Evolutionary conservation across 2,113 vertebrate species (phyloP).

Genomic region (Pseudorhombus dupliciocellatus): DNA sequence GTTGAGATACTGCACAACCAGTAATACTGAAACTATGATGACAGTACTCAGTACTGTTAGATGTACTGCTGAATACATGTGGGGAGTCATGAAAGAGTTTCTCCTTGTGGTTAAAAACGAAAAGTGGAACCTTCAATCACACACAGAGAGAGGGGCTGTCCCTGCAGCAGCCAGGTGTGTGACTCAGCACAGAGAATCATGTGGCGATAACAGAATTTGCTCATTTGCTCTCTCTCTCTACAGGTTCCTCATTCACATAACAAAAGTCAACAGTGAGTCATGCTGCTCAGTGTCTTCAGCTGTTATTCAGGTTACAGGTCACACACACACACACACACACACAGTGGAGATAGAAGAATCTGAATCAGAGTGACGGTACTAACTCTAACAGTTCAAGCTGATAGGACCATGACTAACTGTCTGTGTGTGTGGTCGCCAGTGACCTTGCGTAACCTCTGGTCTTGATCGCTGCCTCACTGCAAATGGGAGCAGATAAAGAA

Average conservation of each 20-base stretch:
- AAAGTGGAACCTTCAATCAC: conserved; percentile 8
- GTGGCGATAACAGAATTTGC: conserved; percentile 20
- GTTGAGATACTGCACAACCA: too few relatives aligned
- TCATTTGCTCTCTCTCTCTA: conserved; percentile 3
- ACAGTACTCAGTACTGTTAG: too few relatives aligned
- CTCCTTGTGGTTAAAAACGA: conserved; percentile 15
- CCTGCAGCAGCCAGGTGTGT: conserved; percentile 5
- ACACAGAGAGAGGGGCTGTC: neutral
- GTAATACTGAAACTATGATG: too few relatives aligned
- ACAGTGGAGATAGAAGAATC: too few relatives aligned
- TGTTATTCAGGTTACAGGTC: neutral
- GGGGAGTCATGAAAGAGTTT: neutral
- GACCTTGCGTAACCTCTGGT: neutral
- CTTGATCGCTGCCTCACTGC: neutral
- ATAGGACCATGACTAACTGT: neutral
- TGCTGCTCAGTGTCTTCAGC: conserved; percentile 5
- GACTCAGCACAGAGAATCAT: conserved; percentile 9
- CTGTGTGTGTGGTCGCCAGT: neutral
- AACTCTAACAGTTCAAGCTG: neutral
- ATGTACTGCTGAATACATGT: too few relatives aligned
- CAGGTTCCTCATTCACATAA: conserved; percentile 10
- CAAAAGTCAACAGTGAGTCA: conserved; percentile 16
- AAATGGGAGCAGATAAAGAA: neutral
- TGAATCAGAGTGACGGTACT: too few relatives aligned
- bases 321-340: neutral